Conservation (phyloP, 2,113 vertebrate species). For the Cisticola juncidis region DNA sequence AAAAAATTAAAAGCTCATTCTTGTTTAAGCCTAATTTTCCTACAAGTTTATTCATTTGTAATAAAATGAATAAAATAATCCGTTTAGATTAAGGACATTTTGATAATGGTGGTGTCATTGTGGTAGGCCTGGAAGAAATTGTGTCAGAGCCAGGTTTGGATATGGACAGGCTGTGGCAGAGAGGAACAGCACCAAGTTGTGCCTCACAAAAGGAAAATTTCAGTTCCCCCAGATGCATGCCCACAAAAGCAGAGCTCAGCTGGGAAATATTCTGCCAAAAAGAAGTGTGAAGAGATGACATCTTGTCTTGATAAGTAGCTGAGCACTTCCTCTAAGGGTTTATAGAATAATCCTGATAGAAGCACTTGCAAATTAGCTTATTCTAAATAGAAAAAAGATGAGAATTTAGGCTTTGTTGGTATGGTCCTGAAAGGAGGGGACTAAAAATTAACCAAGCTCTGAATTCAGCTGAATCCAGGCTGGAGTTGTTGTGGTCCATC, state of each 20-base stretch:
- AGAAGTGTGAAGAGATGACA: not conserved
- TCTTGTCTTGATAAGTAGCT: not conserved
- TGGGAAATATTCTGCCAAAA: not conserved
- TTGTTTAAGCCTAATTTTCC: not conserved
- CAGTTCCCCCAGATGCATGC: not conserved
- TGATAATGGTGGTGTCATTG: not conserved
- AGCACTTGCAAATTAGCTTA: not conserved
- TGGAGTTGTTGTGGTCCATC: not conserved
- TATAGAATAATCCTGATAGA: not conserved
- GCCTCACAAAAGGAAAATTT: not conserved
- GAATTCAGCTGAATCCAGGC: not conserved
- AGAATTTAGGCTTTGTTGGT: not conserved
- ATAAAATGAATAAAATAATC: not conserved
- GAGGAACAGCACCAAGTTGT: not conserved
- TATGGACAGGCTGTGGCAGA: not conserved
- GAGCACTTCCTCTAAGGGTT: not conserved
- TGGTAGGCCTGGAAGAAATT: not conserved
- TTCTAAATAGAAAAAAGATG: not conserved
- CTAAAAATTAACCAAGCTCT: not conserved
- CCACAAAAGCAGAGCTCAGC: not conserved
- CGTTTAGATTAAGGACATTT: not conserved
- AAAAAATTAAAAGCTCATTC: not conserved
- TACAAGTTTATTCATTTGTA: fast-evolving
- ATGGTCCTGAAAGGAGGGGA: not conserved
- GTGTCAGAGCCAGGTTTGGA: not conserved